A percentile compares a stretch with the other conserved stretches of the same genome.
These are phyloP conservation scores for Rhynchonycteris naso DNA, from an alignment of 2,797 vertebrate species.

Conservation along the genomic window DNA sequence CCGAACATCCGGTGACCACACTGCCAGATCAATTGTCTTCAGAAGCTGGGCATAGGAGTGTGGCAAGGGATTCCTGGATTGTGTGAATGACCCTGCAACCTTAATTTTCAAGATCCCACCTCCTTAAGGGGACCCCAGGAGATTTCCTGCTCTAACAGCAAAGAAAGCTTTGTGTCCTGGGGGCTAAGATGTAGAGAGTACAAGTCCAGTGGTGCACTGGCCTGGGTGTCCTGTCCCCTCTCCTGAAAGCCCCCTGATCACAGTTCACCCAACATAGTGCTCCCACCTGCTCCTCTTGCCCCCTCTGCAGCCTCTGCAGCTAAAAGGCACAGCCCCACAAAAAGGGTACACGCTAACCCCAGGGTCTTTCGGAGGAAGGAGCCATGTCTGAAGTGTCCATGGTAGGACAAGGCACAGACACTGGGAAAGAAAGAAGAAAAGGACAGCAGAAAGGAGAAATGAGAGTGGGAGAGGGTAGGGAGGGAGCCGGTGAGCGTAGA, in stretches of 20 bases:
- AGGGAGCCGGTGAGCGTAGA: background rate
- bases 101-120: background rate
- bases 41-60: background rate
- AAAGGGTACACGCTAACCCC: background rate
- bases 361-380: background rate
- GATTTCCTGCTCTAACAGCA: background rate
- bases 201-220: background rate
- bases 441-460: background rate
- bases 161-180: background rate
- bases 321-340: background rate
- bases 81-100: background rate
- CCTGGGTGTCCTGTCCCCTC: background rate
- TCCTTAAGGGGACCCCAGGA: background rate
- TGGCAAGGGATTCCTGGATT: background rate
- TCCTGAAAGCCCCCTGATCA: background rate
- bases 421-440: background rate
- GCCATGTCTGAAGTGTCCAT: background rate
- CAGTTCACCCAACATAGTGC: background rate
- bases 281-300: background rate
- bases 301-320: background rate
- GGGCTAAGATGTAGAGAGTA: background rate
- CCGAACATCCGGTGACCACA: background rate
- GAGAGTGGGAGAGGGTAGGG: background rate
- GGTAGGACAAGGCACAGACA: background rate
- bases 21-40: background rate